A percentile compares a stretch with the other conserved stretches of the same genome.
phyloP scores from a whole-genome alignment of 2,888 invertebrate genomes.

The Synergus umbraculus region DNA sequence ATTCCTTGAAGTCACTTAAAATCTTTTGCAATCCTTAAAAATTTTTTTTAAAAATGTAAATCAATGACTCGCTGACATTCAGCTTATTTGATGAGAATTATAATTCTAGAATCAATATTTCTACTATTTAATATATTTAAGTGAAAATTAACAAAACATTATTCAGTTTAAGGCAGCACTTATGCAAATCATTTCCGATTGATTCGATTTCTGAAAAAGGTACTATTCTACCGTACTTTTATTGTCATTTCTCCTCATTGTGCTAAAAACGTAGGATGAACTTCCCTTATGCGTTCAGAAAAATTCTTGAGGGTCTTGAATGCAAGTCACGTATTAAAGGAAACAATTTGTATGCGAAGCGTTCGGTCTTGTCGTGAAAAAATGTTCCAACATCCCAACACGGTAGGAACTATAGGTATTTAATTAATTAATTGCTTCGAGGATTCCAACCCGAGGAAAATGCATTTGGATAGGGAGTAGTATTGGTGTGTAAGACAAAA shows the following conservation, averaged over 20 bases:
- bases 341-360: conserved; percentile 44
- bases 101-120: neutral
- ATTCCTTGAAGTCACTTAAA: too few relatives aligned
- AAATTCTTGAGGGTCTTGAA: conserved; percentile 31
- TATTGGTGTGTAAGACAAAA: neutral
- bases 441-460: conserved; percentile 30
- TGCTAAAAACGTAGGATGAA: conserved; percentile 9
- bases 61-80: too few relatives aligned
- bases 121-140: too few relatives aligned
- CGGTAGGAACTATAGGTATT: conserved; percentile 44
- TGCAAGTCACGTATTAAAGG: conserved; percentile 43
- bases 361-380: conserved; percentile 44
- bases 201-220: neutral
- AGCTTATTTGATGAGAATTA: neutral
- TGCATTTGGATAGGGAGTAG: neutral
- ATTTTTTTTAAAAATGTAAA: too few relatives aligned
- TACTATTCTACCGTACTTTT: neutral
- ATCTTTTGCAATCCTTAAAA: too few relatives aligned
- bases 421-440: conserved; percentile 48
- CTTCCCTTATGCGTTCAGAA: neutral
- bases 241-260: conserved; percentile 8
- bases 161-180: neutral
- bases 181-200: neutral
- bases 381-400: conserved; percentile 40
- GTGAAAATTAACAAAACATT: too few relatives aligned